Percentiles rank a stretch among this genome's conserved stretches.
Evolutionary conservation across 2,888 invertebrate species (phyloP).

Genomic region (Lycia hirtaria): DNA sequence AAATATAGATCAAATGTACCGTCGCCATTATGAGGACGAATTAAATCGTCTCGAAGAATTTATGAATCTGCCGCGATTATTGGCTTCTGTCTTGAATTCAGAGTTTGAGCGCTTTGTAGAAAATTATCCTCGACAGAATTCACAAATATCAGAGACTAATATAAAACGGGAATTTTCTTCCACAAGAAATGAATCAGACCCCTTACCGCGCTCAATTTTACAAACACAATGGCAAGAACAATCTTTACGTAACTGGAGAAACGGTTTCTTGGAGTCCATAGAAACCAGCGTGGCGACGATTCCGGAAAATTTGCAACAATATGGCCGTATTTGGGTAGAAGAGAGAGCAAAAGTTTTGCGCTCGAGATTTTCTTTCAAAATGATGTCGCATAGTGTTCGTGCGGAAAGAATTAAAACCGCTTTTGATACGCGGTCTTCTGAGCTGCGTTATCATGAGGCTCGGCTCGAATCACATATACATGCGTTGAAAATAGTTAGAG

Average conservation of each 20-base stretch:
- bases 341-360: constrained; percentile 57
- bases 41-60: constrained; percentile 63
- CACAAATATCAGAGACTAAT: constrained; percentile 18
- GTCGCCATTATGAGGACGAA: constrained; percentile 62
- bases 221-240: constrained; percentile 65
- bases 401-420: constrained; percentile 63
- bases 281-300: constrained; percentile 57
- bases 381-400: constrained; percentile 65
- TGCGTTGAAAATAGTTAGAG: constrained; percentile 59
- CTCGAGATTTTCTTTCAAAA: constrained; percentile 67
- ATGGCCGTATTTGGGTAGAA: constrained; percentile 66
- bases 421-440: constrained; percentile 56
- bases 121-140: constrained; percentile 54
- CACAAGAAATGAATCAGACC: constrained; percentile 32
- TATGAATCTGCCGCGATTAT: constrained; percentile 54
- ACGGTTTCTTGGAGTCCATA: constrained; percentile 71
- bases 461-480: constrained; percentile 65
- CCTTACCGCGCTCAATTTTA: constrained; percentile 58
- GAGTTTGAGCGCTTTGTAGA: constrained; percentile 68
- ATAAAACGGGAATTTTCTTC: constrained; percentile 24
- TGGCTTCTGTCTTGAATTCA: constrained; percentile 61
- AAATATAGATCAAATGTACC: constrained; percentile 56
- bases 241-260: constrained; percentile 66
- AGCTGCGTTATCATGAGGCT: constrained; percentile 60
- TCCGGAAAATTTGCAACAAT: constrained; percentile 59